Base-by-base conservation (phyloP, 2,113 vertebrate species). In the Hirundichthys speculiger region DNA sequence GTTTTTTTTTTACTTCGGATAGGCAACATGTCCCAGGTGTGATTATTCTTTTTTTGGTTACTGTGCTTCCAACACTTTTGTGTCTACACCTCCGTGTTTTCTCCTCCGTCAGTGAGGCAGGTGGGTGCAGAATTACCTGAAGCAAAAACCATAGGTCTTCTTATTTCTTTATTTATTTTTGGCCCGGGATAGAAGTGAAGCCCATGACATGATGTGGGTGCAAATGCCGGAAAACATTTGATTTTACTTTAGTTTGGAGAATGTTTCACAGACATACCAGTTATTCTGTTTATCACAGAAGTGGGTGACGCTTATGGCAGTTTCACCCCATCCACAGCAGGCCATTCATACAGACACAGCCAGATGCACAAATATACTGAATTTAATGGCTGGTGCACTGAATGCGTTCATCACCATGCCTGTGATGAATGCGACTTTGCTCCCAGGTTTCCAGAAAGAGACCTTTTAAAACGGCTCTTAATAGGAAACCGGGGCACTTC, bases 391-490 rank as follows among this genome's bases (percentile, higher is more conserved):
- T 15, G n/a, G 61, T 27, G 20, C 21, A n/a, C 43, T 39, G 55
- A 67, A 27, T 30, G 48, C 40, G 20, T 56, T 65, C 58, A 48
- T 69, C 77, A 15, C 22, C 11, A 0, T 38, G 34, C 40, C 52
- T 53, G 40, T 50, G 50, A 19, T 72, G 56, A 69, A 69, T 48
- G 48, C 11, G 55, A 34, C 60, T 34, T 61, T 52, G 56, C 69
- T 80, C 60, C 61, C 64, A 53, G 53, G 67, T 83, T 78, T 77
- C 43, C 50, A 25, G 63, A 65, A 60, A 64, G 69, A 59, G 63
- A 60, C 54, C 65, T 25, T 69, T 27, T 80, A 49, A 82, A 88
- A 80, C 38, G 68, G 83, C 77, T 84, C 77, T 71, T 58, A 75
- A 69, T 72, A 67, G 64, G 73, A 76, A 47, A 77, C 27, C 66